phyloP scores from a whole-genome alignment of 2,888 invertebrate genomes.

The Sturmia bella region DNA sequence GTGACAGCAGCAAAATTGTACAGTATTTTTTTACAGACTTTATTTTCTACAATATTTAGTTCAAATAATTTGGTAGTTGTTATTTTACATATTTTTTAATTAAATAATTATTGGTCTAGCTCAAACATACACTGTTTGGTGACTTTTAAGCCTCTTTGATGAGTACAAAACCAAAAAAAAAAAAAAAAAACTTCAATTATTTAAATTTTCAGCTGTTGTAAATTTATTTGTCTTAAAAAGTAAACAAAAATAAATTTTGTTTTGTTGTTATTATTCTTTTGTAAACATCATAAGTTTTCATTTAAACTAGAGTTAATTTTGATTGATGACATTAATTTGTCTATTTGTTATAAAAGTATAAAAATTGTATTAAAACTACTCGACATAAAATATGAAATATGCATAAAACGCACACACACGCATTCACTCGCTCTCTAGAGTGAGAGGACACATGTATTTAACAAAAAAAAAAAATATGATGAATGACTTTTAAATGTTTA shows the following conservation, averaged over 20 bases:
- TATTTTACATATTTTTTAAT: too few relatives aligned
- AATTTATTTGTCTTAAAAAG: background rate
- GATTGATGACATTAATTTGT: conserved; percentile 73
- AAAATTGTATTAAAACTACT: conserved; percentile 21
- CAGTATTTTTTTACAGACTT: too few relatives aligned
- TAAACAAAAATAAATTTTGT: background rate
- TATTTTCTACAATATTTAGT: too few relatives aligned
- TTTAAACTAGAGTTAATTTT: conserved; percentile 69
- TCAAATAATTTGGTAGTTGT: too few relatives aligned
- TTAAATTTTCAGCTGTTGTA: conserved; percentile 26
- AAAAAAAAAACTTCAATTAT: background rate
- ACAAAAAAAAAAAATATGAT: conserved; percentile 53
- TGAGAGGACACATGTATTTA: too few relatives aligned
- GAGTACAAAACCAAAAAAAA: too few relatives aligned
- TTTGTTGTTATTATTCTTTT: conserved; percentile 7
- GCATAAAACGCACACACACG: conserved; percentile 23
- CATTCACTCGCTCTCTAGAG: too few relatives aligned
- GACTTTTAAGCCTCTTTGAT: too few relatives aligned
- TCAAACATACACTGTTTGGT: too few relatives aligned
- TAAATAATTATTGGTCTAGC: too few relatives aligned
- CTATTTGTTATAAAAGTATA: conserved; percentile 46
- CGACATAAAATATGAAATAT: conserved; percentile 43
- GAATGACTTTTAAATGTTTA: conserved; percentile 67
- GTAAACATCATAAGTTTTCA: conserved; percentile 57
- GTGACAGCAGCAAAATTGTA: too few relatives aligned